Evolutionary conservation across 92 coral and sea anemone species (phyloP), one percentile per base, ranked within the genome.

Genomic region (Diadumene lineata): DNA sequence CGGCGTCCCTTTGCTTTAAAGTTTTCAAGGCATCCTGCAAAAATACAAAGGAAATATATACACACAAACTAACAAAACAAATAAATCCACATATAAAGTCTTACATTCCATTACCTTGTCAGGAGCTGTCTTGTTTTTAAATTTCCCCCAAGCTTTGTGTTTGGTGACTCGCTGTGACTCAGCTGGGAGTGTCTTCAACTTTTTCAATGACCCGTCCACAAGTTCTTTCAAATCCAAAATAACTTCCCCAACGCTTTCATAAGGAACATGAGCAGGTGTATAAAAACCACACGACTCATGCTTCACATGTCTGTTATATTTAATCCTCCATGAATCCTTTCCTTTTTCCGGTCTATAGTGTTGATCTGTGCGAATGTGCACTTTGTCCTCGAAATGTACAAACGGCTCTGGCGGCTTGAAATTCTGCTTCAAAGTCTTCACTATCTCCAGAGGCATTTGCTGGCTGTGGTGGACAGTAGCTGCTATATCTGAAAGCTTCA

Each of bases 201-300:
- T 24, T 31, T 46, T 60, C 3, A 78, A 48, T 9, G 75, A 69
- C 7, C 60, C 69, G 2, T 78, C 51, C 22, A 94, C 98, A 8
- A 94, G 84, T n/a, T 85, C 90, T 21, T 79, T 69, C 0, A 91
- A 75, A 83, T 94, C 94, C 56, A 94, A 44, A 21, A 88, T 86
- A 1, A 94, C 87, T 2, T 92, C 82, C 0, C 98, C 98, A 2
- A 94, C 84, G 0, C 88, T 83, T 22, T 80, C 87, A 65, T 94
- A 94, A 30, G 97, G 94, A 1, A 86, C 56, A 53, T 89, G 87
- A 18, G 93, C 92, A 6, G 98, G 98, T 0, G 98, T 88, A 70
- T 88, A 94, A 56, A 94, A 94, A 0, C 98, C 98, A 34, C 90
- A 56, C 0, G 75, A 58, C n/a, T 76, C 58, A 43, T 94, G 98